Evolutionary conservation across 2,888 invertebrate species (phyloP).

Genomic region (Mesorhabditis spiculigera): DNA sequence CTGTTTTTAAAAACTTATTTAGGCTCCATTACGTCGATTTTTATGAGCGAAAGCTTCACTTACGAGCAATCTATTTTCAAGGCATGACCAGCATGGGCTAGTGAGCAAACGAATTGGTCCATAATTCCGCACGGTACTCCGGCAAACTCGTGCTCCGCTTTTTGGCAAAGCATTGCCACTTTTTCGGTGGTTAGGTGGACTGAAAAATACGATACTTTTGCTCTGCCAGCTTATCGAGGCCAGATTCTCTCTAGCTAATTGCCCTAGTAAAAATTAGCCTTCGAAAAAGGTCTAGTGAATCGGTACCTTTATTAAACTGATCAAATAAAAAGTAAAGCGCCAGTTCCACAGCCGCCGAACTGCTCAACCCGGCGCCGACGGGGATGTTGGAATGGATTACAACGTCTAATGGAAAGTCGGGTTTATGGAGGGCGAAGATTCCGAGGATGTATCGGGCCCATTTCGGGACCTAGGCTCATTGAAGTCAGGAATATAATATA

Average conservation of each 20-base stretch:
- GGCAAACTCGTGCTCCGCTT: constrained; percentile 86
- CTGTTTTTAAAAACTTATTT: too few relatives aligned
- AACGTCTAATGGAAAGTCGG: constrained; percentile 74
- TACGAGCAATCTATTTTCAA: constrained; percentile 84
- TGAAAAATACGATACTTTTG: too few relatives aligned
- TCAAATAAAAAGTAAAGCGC: constrained; percentile 82
- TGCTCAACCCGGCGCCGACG: constrained; percentile 83
- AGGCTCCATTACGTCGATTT: too few relatives aligned
- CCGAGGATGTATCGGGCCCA: constrained; percentile 92
- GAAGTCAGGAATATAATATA: neutral
- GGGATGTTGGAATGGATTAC: constrained; percentile 80
- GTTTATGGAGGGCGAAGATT: constrained; percentile 68
- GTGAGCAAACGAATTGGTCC: constrained; percentile 87
- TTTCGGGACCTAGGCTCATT: constrained; percentile 66
- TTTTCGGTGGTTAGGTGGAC: neutral
- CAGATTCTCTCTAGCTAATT: too few relatives aligned
- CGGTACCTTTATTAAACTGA: constrained; percentile 58
- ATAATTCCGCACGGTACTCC: constrained; percentile 88
- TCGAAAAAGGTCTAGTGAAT: too few relatives aligned
- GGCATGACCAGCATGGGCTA: constrained; percentile 76
- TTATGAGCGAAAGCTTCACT: too few relatives aligned
- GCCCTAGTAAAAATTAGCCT: too few relatives aligned
- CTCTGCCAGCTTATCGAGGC: too few relatives aligned
- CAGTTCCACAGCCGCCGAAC: constrained; percentile 78
- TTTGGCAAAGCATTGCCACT: constrained; percentile 82